These are phyloP conservation scores for Ia io DNA, from an alignment of 2,113 vertebrate genomes.

Conservation along the genomic window DNA sequence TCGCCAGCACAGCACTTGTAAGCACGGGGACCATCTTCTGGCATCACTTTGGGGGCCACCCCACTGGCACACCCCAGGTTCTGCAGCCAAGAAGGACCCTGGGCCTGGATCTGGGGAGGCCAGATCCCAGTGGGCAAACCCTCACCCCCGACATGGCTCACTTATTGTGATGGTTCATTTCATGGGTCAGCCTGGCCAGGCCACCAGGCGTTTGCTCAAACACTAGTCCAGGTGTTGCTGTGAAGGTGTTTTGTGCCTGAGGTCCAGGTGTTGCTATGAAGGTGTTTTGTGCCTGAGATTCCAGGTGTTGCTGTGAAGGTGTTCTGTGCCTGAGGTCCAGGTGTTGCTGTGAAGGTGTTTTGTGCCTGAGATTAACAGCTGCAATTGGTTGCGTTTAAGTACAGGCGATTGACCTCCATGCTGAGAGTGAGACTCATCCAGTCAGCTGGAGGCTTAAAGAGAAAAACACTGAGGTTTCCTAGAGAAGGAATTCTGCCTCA, in stretches of 20 bases:
- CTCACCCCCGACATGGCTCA: not conserved
- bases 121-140: not conserved
- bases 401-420: not conserved
- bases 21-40: not conserved
- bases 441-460: accelerated
- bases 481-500: not conserved
- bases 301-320: no score
- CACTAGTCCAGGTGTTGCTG: not conserved
- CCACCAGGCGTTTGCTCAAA: accelerated
- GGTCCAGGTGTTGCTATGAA: not conserved
- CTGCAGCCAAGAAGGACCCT: not conserved
- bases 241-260: no score
- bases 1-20: accelerated
- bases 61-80: not conserved
- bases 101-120: not conserved
- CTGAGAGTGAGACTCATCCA: accelerated
- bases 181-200: accelerated
- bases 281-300: no score
- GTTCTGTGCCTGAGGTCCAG: no score
- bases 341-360: no score
- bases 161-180: not conserved
- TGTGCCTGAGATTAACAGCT: no score
- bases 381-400: not conserved
- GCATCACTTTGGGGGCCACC: not conserved
- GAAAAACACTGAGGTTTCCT: not conserved